Evolutionary conservation across 64 coral and sea anemone species (phyloP).

Genomic region (Montipora foliosa): DNA sequence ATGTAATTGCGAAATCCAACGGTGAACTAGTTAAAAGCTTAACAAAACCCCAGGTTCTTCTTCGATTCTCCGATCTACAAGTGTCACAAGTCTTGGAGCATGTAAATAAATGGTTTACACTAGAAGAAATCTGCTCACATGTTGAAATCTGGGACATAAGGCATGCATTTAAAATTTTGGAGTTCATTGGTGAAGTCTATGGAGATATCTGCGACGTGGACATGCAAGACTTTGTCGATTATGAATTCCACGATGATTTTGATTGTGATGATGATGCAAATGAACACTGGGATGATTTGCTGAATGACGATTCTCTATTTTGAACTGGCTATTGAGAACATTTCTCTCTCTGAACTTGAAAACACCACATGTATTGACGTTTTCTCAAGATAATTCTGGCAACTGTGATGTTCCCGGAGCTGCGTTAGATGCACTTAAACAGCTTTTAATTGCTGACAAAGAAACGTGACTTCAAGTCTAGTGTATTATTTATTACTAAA

Average conservation of each 20-base stretch:
- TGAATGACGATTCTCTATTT: slow-evolving; percentile 50
- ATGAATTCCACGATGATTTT: slow-evolving; percentile 39
- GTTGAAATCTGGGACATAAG: slow-evolving; percentile 76
- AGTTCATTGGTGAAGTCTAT: slow-evolving; percentile 48
- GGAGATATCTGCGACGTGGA: slow-evolving; percentile 48
- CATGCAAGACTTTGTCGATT: background rate
- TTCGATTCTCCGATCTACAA: background rate
- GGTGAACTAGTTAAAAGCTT: no score
- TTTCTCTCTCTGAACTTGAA: slow-evolving; percentile 24
- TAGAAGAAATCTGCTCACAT: slow-evolving; percentile 48
- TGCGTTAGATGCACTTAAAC: background rate
- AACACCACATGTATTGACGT: background rate
- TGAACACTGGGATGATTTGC: slow-evolving; percentile 29
- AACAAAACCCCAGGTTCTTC: no score
- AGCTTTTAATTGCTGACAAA: background rate
- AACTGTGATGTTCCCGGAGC: background rate
- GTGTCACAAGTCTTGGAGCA: slow-evolving; percentile 63
- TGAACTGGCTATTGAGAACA: slow-evolving; percentile 25
- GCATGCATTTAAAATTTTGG: slow-evolving; percentile 53
- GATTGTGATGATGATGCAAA: slow-evolving; percentile 5
- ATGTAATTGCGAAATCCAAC: no score
- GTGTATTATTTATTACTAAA: no score
- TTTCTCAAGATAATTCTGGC: background rate
- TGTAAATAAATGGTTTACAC: slow-evolving; percentile 29
- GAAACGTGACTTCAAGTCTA: no score